Conservation (phyloP, 2,113 vertebrate species). For the Xenopus tropicalis region UCB_Xtro_10.0 CM004451.2:81971001-81971500, state of each 20-base stretch:
- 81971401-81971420: slow-evolving; percentile 96
- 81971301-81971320: slow-evolving; percentile 91
- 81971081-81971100: slow-evolving; percentile 91
- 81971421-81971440: slow-evolving; percentile 83
- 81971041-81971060: slow-evolving; percentile 87
- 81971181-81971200: slow-evolving; percentile 71
- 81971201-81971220: slow-evolving; percentile 74
- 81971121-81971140: slow-evolving; percentile 95
- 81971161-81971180: slow-evolving; percentile 77
- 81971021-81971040: slow-evolving; percentile 92
- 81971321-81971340: slow-evolving; percentile 77
- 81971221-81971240: slow-evolving; percentile 88
- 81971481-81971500: slow-evolving; percentile 72
- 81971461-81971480: slow-evolving; percentile 65
- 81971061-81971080: slow-evolving; percentile 88
- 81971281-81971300: slow-evolving; percentile 92
- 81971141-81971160: slow-evolving; percentile 81
- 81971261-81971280: slow-evolving; percentile 96
- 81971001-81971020: slow-evolving; percentile 90
- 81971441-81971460: slow-evolving; percentile 43
- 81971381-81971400: slow-evolving; percentile 92
- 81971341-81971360: slow-evolving; percentile 89
- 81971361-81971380: slow-evolving; percentile 84
- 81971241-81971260: slow-evolving; percentile 94
- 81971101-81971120: slow-evolving; percentile 93